Evolutionary conservation across 1,140 invertebrate genomes (phyloP).

Genomic region (Probaryconus sp.): DNA sequence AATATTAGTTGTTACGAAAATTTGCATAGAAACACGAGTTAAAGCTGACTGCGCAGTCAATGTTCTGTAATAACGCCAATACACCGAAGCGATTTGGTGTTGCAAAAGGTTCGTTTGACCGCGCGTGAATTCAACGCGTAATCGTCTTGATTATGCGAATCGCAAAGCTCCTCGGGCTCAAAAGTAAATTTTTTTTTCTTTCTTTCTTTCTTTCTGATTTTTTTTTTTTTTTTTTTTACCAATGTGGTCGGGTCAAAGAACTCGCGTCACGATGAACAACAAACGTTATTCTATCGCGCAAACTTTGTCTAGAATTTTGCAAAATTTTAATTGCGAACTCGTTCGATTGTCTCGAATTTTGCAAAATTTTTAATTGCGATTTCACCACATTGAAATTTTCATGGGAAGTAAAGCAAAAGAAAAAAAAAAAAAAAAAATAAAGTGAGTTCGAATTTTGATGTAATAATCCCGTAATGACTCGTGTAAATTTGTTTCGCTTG

Average conservation of each 20-base stretch:
- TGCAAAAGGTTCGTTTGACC: slow-evolving; percentile 59
- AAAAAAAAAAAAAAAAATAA: slow-evolving; percentile 14
- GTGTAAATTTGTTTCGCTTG: slow-evolving; percentile 48
- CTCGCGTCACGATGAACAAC: slow-evolving; percentile 36
- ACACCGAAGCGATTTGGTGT: slow-evolving; percentile 53
- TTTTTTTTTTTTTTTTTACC: too few relatives aligned
- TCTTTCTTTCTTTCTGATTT: too few relatives aligned
- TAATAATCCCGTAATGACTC: too few relatives aligned
- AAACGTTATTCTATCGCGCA: slow-evolving; percentile 21
- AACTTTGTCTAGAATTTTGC: too few relatives aligned
- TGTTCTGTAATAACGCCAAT: slow-evolving; percentile 69
- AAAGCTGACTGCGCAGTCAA: slow-evolving; percentile 62
- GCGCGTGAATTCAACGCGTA: slow-evolving; percentile 62
- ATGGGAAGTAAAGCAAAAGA: slow-evolving; percentile 5
- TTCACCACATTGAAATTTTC: not conserved
- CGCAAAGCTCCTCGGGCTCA: slow-evolving; percentile 59
- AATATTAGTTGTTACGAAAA: slow-evolving; percentile 66
- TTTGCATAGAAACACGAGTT: slow-evolving; percentile 72
- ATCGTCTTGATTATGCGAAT: slow-evolving; percentile 60
- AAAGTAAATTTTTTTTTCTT: too few relatives aligned
- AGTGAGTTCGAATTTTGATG: too few relatives aligned
- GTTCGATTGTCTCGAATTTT: too few relatives aligned
- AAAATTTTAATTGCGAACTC: too few relatives aligned
- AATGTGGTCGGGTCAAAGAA: slow-evolving; percentile 47
- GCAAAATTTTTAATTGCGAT: too few relatives aligned